Base-by-base conservation (phyloP, 2,113 vertebrate genomes). In the Rhinoptilus africanus region DNA sequence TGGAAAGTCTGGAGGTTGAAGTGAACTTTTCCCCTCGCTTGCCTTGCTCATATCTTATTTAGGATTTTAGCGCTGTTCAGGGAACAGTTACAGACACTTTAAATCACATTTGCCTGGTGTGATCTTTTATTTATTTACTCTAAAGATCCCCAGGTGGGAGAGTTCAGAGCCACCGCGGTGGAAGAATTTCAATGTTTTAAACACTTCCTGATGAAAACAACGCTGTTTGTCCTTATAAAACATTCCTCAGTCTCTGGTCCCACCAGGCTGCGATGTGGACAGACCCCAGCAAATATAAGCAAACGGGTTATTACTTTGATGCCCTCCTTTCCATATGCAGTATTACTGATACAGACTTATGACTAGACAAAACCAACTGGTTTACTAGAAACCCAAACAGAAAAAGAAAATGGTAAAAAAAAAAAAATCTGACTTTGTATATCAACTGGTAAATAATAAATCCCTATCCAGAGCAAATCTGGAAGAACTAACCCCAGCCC, bases 111-210 rank as follows among this genome's bases (percentile, higher is more conserved):
- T 85, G 71, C 75, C 62, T 88, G 53, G 85, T 93, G 67, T 69
- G 62, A 96, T 94, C 82, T 96, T 93, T 92, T 85, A 96, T 91
- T 93, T 96, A 95, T 90, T 95, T 94, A 88, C 87, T 88, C 93
- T 88, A 76, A 93, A 92, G 48, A 93, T 89, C 50, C 63, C 74
- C 81, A 83, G 2, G 4, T 83, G 89, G 78, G 85, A 95, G 69
- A 92, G 78, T 85, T 93, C 87, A 35, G 50, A 96, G 67, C 8
- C 89, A 95, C 32, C 1, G 0, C 5, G 4, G 71, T 73, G 28
- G 92, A 95, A 95, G 35, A 92, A 89, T 78, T 74, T 68, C n/a
- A 71, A 4, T 90, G 85, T 89, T 96, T 94, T 73, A 72, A 87
- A 93, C 12, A 63, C 62, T 50, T 85, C 57, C 45, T 93, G 66